Evolutionary conservation across 2,888 invertebrate genomes (phyloP), one percentile per base, ranked within the genome.

Genomic region (Andrena camellia): DNA sequence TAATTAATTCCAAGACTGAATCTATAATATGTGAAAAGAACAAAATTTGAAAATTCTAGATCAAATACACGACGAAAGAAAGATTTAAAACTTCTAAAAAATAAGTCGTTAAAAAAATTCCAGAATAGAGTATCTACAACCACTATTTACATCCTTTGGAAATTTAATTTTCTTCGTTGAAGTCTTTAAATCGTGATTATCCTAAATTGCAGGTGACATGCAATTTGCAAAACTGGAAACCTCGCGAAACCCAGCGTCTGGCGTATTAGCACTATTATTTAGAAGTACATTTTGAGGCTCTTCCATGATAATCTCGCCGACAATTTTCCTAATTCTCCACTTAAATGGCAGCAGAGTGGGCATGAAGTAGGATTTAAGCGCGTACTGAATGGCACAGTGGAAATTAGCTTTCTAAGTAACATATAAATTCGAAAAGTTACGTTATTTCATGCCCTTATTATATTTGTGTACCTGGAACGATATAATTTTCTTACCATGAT

Each of bases 301-400:
- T 17, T 35, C 4, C 66, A n/a, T 7, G 59, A 23, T 67, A 66
- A 75, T 76, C 60, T n/a, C 10, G 76, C 1, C 62, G 67, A 48
- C 78, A 42, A 62, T 54, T 77, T 68, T 68, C 62, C 33, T 77
- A 78, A 76, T 54, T 77, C 57, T n/a, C 57, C 52, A 33, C 52
- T 63, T 63, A 63, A 77, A 54, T 48, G 23, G 31, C 29, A 23
- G 23, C 2, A 26, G 35, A 23, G 10, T 2, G 26, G 29, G 31
- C 7, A 31, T 33, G 31, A n/a, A 42, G 48, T n/a, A 42, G 42
- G 31, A 31, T 76, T 76, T 54, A 54, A 75, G n/a, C 31, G 31
- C 23, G 26, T 4, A n/a, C 6, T 29, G 67, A 60, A 42, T 42
- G 42, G 26, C 52, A 4, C 31, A 6, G 52, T n/a, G 62, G 23